phyloP scores from a whole-genome alignment of 1,140 invertebrate genomes.

The Halotydeus destructor region DNA sequence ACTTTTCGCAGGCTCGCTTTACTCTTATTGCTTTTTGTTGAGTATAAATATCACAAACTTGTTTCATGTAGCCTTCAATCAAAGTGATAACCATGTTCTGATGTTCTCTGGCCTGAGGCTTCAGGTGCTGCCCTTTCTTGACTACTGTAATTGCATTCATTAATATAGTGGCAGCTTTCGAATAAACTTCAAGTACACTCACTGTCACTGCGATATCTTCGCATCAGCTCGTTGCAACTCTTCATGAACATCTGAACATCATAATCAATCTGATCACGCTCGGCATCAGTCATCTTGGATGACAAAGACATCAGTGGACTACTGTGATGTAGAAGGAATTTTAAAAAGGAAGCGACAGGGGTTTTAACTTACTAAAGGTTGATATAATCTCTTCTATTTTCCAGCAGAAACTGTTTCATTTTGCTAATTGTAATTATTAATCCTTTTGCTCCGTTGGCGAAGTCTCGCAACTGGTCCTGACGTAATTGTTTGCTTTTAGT shows the following conservation, averaged over 20 bases:
- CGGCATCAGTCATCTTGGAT: slow-evolving; percentile 48
- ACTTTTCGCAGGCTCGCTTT: slow-evolving; percentile 55
- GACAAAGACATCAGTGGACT: slow-evolving; percentile 36
- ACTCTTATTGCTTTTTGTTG: slow-evolving; percentile 66
- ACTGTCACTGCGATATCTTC: slow-evolving; percentile 44
- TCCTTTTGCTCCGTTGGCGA: not conserved
- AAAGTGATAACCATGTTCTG: slow-evolving; percentile 22
- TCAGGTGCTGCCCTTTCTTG: slow-evolving; percentile 9
- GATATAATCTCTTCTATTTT: slow-evolving; percentile 63
- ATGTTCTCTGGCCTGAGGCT: slow-evolving; percentile 24
- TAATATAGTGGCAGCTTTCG: too few species aligned
- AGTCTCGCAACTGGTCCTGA: slow-evolving; percentile 8
- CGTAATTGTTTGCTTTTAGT: not conserved
- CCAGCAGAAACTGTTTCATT: slow-evolving; percentile 52
- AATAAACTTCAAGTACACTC: slow-evolving; percentile 30
- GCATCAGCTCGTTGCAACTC: slow-evolving; percentile 49
- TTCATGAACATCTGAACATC: slow-evolving; percentile 62
- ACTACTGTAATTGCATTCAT: slow-evolving; percentile 2
- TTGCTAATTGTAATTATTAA: slow-evolving; percentile 42
- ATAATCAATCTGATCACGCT: slow-evolving; percentile 61
- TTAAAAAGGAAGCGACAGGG: slow-evolving; percentile 8
- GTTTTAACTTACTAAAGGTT: slow-evolving; percentile 38
- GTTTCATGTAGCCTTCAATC: slow-evolving; percentile 27
- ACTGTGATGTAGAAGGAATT: too few species aligned
- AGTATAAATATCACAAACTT: slow-evolving; percentile 63